A percentile compares a stretch with the other conserved stretches of the same genome.
Conservation (phyloP, 2,797 vertebrate genomes). For the Etheostoma perlongum region DNA sequence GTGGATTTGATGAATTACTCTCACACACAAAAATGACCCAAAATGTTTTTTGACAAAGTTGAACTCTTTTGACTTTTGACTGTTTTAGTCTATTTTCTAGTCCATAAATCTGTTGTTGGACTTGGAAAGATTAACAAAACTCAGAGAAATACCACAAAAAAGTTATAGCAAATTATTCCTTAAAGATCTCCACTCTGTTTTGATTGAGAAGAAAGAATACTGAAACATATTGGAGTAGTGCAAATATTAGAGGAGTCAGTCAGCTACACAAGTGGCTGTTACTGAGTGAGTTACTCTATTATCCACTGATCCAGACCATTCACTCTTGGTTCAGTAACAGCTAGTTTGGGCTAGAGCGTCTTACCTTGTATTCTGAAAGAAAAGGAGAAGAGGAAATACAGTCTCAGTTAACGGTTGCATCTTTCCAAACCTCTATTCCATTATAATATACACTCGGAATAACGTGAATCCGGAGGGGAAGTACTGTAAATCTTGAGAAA, state of each 20-base stretch:
- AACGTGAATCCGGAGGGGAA: background rate
- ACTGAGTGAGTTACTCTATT: slow-evolving; percentile 24
- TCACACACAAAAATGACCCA: background rate
- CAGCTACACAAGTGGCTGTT: slow-evolving; percentile 23
- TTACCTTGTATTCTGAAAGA: slow-evolving; percentile 97
- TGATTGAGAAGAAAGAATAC: background rate
- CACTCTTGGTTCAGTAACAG: slow-evolving; percentile 17
- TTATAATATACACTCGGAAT: background rate
- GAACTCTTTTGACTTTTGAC: background rate
- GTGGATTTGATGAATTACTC: background rate
- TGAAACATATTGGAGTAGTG: background rate
- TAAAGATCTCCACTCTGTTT: background rate
- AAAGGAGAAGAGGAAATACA: slow-evolving; percentile 48
- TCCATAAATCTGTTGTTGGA: background rate
- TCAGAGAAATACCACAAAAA: background rate
- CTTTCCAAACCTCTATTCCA: background rate
- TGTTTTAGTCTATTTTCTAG: background rate
- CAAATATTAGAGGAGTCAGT: slow-evolving; percentile 11
- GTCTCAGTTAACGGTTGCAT: background rate
- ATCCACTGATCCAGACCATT: slow-evolving; percentile 35
- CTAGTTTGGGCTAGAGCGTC: slow-evolving; percentile 38
- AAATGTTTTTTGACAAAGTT: background rate
- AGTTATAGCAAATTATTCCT: background rate
- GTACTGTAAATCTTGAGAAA: slow-evolving; percentile 14
- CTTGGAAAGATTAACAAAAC: no score